These are phyloP conservation scores for Coleophora flavipennella DNA, from an alignment of 2,888 invertebrate genomes.

Conservation along the genomic window DNA sequence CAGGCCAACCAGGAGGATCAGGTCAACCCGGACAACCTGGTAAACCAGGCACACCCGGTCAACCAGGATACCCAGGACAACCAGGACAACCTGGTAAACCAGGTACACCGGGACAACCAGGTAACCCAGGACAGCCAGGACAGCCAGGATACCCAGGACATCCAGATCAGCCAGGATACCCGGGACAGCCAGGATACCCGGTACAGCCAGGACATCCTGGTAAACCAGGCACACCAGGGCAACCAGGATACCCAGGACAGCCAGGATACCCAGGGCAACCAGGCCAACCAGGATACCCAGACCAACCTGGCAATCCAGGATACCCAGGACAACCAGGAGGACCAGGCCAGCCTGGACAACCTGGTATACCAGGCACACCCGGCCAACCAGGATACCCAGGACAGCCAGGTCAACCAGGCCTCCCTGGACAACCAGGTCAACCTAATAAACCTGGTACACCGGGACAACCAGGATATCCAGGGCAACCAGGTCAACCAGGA, in stretches of 20 bases:
- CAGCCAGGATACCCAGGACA: constrained; percentile 37
- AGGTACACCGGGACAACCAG: neutral
- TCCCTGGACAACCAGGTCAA: constrained; percentile 10
- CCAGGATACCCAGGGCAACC: constrained; percentile 20
- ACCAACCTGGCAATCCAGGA: constrained; percentile 16
- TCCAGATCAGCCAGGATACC: constrained; percentile 21
- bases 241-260: constrained; percentile 17
- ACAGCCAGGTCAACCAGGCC: constrained; percentile 7
- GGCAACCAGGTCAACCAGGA: constrained; percentile 24
- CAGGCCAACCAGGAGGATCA: constrained; percentile 19
- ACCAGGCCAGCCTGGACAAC: constrained; percentile 14
- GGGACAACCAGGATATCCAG: constrained; percentile 26
- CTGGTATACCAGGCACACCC: constrained; percentile 15
- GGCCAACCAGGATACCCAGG: constrained; percentile 14
- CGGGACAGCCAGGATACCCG: constrained; percentile 16
- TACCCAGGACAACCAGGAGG: constrained; percentile 14
- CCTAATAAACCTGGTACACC: constrained; percentile 11
- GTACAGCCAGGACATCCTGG: constrained; percentile 11
- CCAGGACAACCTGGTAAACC: constrained; percentile 14
- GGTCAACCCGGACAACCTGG: constrained; percentile 22
- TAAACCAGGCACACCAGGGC: constrained; percentile 40
- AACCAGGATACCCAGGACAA: constrained; percentile 21
- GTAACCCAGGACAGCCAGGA: constrained; percentile 22
- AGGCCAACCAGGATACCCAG: constrained; percentile 22
- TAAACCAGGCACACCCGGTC: constrained; percentile 31